Percentiles rank a stretch among this genome's conserved stretches.
Evolutionary conservation across 1,140 invertebrate species (phyloP).

Genomic region (Rhagoletis zephyria): DNA sequence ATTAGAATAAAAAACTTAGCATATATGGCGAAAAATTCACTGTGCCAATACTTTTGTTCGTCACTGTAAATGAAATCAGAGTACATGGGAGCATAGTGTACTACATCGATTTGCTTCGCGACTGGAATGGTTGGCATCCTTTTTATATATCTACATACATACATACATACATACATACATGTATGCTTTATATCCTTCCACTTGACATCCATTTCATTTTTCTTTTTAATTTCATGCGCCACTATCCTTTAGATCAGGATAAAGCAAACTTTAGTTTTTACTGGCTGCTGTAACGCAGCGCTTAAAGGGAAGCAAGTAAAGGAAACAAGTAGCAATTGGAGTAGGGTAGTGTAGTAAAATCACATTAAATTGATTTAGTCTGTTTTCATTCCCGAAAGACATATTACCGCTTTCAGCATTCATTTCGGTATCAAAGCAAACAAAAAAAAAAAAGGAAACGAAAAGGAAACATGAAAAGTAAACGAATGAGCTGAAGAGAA

Average conservation of each 20-base stretch:
- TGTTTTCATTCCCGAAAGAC: conserved; percentile 51
- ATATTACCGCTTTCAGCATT: conserved; percentile 46
- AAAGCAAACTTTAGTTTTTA: conserved; percentile 41
- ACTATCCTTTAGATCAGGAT: conserved; percentile 22
- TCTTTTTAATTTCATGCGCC: conserved; percentile 40
- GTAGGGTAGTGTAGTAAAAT: conserved; percentile 23
- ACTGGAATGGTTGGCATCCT: too few species aligned
- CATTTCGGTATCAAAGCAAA: not conserved
- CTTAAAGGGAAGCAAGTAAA: too few species aligned
- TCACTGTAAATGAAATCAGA: too few species aligned
- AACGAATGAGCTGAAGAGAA: conserved; percentile 13
- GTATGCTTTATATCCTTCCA: not conserved
- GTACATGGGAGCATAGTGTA: too few species aligned
- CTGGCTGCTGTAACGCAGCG: not conserved
- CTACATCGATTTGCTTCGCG: too few species aligned
- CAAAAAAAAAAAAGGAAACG: not conserved
- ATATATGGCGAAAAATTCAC: too few species aligned
- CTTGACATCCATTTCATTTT: conserved; percentile 42
- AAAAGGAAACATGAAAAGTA: not conserved
- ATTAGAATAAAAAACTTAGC: too few species aligned
- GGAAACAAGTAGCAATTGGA: too few species aligned
- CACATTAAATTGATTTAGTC: conserved; percentile 52
- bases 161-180: not conserved
- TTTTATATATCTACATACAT: not conserved
- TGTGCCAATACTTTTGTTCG: too few species aligned